Evolutionary conservation across 2,888 invertebrate genomes (phyloP), one percentile per base, ranked within the genome.

Genomic region (Lasioglossum lativentre): DNA sequence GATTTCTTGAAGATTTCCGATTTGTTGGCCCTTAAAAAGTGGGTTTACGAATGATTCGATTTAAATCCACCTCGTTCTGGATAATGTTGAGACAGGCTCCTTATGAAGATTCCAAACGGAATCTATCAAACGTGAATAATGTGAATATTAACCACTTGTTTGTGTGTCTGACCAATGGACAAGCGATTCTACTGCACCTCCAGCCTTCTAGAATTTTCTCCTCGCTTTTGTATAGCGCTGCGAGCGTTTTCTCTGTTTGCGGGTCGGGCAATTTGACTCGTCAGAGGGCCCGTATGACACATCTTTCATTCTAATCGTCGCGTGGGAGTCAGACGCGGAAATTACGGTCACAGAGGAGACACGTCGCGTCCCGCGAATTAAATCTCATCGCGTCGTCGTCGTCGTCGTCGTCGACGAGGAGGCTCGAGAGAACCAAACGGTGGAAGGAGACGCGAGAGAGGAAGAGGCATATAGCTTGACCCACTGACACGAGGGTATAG

Each of bases 271-370:
- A 68, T 38, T 68, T 23, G 38, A 68, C 27, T 63, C 59, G 59
- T 16, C 30, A 5, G 59, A 63, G 59, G 59, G 59, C 27, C 14
- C 30, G 14, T 30, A 12, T 30, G 59, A 30, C 59, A 30, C 59
- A 63, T 63, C 59, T 63, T 87, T 83, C 38, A n/a, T 47, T 38
- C 78, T 83, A 83, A 86, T 87, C 82, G 84, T 42, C 84, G 75
- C 79, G 86, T 86, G 87, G 86, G 84, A 63, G 86, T 77, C 77
- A 71, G 63, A 19, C 75, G 19, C 40, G 63, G 76, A 80, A 86
- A 79, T 86, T 86, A 75, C 78, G 78, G 47, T 40, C 80, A 40
- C 40, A 40, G 34, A 77, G 59, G 56, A 59, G 75, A 52, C 75
- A 66, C 78, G 82, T 77, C 70, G 80, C 38, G 47, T 47, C 66